Base-by-base conservation (phyloP, 37 sponge, comb jelly and placozoan species). In the Theonella swinhoei region DNA sequence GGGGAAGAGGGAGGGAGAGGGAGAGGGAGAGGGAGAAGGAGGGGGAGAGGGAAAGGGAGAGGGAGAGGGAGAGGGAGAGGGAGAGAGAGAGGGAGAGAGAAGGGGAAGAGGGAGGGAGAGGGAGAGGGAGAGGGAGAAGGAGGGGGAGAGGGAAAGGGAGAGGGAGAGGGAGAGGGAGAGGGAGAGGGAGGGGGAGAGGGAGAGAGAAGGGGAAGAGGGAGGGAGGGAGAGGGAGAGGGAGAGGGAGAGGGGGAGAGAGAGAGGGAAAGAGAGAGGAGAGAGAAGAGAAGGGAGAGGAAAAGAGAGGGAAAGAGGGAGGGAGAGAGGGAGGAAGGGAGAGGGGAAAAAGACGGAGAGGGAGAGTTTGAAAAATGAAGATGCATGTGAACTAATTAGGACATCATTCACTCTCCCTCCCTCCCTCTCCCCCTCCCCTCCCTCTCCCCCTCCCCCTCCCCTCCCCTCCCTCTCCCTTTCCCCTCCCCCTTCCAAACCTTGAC, bases 141-240 rank as follows among this genome's bases (percentile, higher is more conserved):
- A 30, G 59, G 31, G 42, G 7, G 26, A 26, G 28, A 47, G 29
- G 7, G 33, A 75, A 38, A 58, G 2, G 30, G 31, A 42, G 61
- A 59, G n/a, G n/a, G n/a, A n/a, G n/a, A n/a, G n/a, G n/a, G n/a
- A n/a, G n/a, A n/a, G n/a, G n/a, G n/a, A n/a, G n/a, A n/a, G n/a
- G n/a, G n/a, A n/a, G n/a, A n/a, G n/a, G n/a, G n/a, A n/a, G n/a
- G n/a, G n/a, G n/a, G n/a, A n/a, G n/a, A n/a, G n/a, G n/a, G n/a
- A n/a, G n/a, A n/a, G n/a, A n/a, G n/a, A n/a, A n/a, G n/a, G n/a
- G n/a, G n/a, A n/a, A n/a, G n/a, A n/a, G n/a, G n/a, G n/a, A n/a
- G n/a, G n/a, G n/a, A n/a, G n/a, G n/a, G n/a, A n/a, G 74, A 70
- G 43, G 79, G 72, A 25, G 62, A 76, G 78, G 62, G 74, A 74